Percentiles rank a stretch among this genome's conserved stretches.
Conservation (phyloP, 1,140 invertebrate species). For the Helicoverpa zea region DNA sequence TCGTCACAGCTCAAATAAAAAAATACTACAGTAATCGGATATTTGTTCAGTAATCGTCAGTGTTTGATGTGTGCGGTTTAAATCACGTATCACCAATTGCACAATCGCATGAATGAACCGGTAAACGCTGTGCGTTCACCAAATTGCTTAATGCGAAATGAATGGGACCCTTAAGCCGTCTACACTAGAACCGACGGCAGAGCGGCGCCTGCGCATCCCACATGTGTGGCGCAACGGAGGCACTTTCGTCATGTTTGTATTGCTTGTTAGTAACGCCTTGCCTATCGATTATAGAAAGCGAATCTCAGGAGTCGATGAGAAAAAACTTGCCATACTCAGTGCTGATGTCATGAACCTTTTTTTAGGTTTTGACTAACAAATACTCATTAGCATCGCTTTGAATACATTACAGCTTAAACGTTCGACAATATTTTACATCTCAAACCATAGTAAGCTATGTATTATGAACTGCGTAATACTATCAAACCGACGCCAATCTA, state of each 20-base stretch:
- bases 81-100: constrained; percentile 60
- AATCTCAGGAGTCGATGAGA: constrained; percentile 65
- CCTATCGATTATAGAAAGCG: constrained; percentile 76
- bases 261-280: constrained; percentile 73
- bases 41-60: constrained; percentile 42
- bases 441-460: constrained; percentile 43
- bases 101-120: constrained; percentile 81
- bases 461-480: constrained; percentile 31
- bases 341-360: constrained; percentile 59
- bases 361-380: constrained; percentile 51
- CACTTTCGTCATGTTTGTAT: constrained; percentile 82
- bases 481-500: constrained; percentile 56
- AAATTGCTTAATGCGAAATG: constrained; percentile 85
- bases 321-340: constrained; percentile 56
- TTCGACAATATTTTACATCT: constrained; percentile 36
- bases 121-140: constrained; percentile 80
- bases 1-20: constrained; percentile 15
- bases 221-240: constrained; percentile 82
- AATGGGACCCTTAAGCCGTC: constrained; percentile 81
- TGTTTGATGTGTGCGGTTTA: constrained; percentile 35
- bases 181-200: constrained; percentile 69
- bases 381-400: constrained; percentile 56
- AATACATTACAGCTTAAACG: constrained; percentile 43
- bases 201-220: constrained; percentile 82
- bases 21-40: constrained; percentile 35